These are phyloP conservation scores for Philhelius pedissequus DNA, from an alignment of 2,888 invertebrate species.

Conservation along the genomic window DNA sequence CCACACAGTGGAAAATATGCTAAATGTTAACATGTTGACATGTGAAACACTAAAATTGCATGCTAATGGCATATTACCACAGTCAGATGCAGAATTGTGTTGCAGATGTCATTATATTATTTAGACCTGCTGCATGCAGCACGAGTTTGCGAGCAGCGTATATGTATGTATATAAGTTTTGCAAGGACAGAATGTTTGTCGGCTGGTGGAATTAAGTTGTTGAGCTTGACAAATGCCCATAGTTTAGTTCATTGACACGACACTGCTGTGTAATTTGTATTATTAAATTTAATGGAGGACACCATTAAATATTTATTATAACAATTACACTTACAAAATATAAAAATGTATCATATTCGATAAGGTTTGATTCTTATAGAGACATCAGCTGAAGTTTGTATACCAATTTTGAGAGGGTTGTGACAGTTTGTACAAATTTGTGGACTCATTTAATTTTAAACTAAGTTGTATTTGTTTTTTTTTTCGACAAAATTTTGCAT, in stretches of 20 bases:
- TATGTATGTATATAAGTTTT: no score
- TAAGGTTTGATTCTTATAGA: no score
- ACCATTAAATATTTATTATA: background rate
- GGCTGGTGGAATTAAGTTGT: constrained; percentile 52
- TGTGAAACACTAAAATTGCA: constrained; percentile 55
- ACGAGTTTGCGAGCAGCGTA: background rate
- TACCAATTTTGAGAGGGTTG: no score
- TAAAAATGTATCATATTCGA: no score
- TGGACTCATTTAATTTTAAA: no score
- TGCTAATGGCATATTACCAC: constrained; percentile 43
- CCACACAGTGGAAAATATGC: constrained; percentile 8
- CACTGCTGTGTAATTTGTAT: background rate
- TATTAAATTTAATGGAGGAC: background rate
- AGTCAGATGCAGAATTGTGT: constrained; percentile 18
- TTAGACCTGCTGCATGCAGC: background rate
- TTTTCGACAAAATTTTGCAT: no score
- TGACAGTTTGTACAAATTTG: no score
- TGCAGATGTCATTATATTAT: constrained; percentile 34
- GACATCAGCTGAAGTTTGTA: no score
- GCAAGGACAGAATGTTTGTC: background rate
- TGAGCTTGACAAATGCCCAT: constrained; percentile 55
- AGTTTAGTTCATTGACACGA: constrained; percentile 58
- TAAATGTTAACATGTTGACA: constrained; percentile 18
- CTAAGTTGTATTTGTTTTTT: no score
- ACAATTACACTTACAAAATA: background rate